Percentiles rank a stretch among this genome's conserved stretches.
These are phyloP conservation scores for Helostoma temminkii DNA, from an alignment of 2,797 vertebrate species.

Conservation along the genomic window DNA sequence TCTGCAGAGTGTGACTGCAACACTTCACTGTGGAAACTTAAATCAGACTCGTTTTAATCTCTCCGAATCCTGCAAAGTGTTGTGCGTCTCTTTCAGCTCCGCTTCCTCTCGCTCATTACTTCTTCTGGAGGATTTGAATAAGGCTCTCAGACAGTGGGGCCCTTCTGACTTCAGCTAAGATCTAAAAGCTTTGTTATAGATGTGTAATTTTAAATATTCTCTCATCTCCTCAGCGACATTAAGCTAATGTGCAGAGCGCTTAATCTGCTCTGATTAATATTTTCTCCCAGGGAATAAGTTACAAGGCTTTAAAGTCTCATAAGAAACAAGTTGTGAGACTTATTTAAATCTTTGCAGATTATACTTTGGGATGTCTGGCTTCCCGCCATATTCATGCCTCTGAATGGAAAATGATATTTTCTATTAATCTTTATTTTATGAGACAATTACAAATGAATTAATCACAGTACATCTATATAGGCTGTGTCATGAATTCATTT, in stretches of 20 bases:
- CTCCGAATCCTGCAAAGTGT: conserved; percentile 39
- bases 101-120: conserved; percentile 27
- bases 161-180: conserved; percentile 41
- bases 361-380: conserved; percentile 26
- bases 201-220: conserved; percentile 65
- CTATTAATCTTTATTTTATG: conserved; percentile 56
- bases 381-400: conserved; percentile 20
- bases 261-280: conserved; percentile 80
- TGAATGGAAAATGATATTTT: conserved; percentile 54
- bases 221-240: conserved; percentile 56
- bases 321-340: conserved; percentile 66
- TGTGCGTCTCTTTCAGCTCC: conserved; percentile 31
- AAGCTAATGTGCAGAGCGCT: conserved; percentile 68
- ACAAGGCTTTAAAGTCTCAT: conserved; percentile 65
- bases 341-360: conserved; percentile 74
- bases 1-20: conserved; percentile 4
- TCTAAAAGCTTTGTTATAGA: conserved; percentile 64
- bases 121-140: conserved; percentile 48
- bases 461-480: conserved; percentile 44
- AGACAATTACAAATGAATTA: conserved; percentile 49
- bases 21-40: conserved; percentile 39
- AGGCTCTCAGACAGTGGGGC: conserved; percentile 42
- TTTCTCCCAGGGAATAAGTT: conserved; percentile 71
- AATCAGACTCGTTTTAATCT: conserved; percentile 49
- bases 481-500: conserved; percentile 36